phyloP scores from a whole-genome alignment of 2,797 vertebrate species.

The Trachops cirrhosus region DNA sequence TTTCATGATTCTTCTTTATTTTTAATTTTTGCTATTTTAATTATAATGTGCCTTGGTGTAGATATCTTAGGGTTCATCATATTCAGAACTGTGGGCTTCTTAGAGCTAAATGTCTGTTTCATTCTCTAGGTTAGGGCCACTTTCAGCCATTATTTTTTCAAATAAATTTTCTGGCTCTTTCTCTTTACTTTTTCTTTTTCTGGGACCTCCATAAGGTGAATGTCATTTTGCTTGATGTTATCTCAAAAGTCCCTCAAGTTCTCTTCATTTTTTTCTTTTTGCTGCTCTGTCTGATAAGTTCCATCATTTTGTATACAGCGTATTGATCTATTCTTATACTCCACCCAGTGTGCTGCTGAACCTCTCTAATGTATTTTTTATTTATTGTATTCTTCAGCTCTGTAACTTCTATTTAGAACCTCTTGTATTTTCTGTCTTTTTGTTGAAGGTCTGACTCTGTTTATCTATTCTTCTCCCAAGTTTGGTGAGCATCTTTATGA shows the following conservation, averaged over 20 bases:
- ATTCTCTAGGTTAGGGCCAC: not conserved
- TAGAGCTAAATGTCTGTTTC: not conserved
- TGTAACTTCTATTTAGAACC: not conserved
- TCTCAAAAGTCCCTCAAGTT: not conserved
- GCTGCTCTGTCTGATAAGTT: not conserved
- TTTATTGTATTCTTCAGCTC: not conserved
- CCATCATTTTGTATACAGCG: not conserved
- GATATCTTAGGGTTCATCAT: not conserved
- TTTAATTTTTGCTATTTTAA: not conserved
- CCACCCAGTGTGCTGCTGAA: not conserved
- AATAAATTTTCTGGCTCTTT: not conserved
- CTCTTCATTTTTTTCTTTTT: not conserved
- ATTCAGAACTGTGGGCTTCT: not conserved
- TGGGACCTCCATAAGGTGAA: not conserved
- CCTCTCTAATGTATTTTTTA: not conserved
- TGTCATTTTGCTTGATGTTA: not conserved
- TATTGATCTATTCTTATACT: not conserved
- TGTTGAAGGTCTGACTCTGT: not conserved
- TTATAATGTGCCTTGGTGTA: not conserved
- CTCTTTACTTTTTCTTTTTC: not conserved
- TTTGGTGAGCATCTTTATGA: not conserved
- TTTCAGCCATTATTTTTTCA: not conserved
- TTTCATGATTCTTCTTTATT: not conserved
- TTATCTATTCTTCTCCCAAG: not conserved
- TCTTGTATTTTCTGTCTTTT: not conserved